Evolutionary conservation across 2,888 invertebrate genomes (phyloP).

Genomic region (Hermaeophaga mercurialis): DNA sequence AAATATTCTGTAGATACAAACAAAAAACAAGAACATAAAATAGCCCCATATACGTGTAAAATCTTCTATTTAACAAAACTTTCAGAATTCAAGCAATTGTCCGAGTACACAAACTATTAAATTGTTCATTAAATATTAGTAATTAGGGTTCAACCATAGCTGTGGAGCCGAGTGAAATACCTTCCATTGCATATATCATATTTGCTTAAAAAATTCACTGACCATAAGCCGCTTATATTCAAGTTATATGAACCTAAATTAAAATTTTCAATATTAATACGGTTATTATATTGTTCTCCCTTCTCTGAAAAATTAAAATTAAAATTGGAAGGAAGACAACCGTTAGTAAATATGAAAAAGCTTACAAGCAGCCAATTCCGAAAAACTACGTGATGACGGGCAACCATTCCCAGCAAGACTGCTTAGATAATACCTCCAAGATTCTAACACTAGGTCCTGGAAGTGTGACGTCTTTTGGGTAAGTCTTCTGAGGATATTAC

Average conservation of each 20-base stretch:
- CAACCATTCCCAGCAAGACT: constrained; percentile 79
- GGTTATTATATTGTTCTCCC: constrained; percentile 22
- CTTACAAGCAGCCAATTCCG: constrained; percentile 83
- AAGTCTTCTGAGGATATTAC: constrained; percentile 46
- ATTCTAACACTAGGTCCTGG: constrained; percentile 71
- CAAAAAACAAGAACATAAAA: too few species aligned
- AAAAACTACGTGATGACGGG: constrained; percentile 75
- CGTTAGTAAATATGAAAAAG: constrained; percentile 86
- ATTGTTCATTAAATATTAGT: too few species aligned
- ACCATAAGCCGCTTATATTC: background rate
- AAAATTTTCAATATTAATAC: constrained; percentile 20
- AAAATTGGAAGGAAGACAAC: constrained; percentile 82
- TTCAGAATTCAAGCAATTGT: too few species aligned
- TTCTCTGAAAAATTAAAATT: constrained; percentile 39
- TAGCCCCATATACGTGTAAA: too few species aligned
- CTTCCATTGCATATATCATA: too few species aligned
- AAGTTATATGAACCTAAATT: constrained; percentile 6
- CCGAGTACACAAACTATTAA: too few species aligned
- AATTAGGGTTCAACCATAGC: too few species aligned
- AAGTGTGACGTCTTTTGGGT: constrained; percentile 78
- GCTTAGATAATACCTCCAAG: constrained; percentile 80
- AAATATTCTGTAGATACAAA: too few species aligned
- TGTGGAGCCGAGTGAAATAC: too few species aligned
- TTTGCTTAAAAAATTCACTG: too few species aligned
- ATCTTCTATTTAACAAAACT: too few species aligned